Conservation (phyloP, 1,140 invertebrate genomes). For the Philaenus spumarius region DNA sequence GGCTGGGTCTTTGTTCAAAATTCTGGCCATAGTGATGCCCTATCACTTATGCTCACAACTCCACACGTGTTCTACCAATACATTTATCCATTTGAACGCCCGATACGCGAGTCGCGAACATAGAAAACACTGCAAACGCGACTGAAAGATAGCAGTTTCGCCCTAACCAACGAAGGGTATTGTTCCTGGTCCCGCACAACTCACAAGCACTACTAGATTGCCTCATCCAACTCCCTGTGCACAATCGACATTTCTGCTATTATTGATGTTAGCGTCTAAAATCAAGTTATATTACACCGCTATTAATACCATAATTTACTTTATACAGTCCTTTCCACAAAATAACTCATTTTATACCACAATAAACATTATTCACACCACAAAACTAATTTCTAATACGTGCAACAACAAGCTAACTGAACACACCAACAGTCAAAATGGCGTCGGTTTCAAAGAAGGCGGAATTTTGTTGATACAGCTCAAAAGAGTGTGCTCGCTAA, state of each 20-base stretch:
- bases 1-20: slow-evolving; percentile 63
- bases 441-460: slow-evolving; percentile 1
- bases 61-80: slow-evolving; percentile 27
- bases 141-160: slow-evolving; percentile 31
- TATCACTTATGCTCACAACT: slow-evolving; percentile 14
- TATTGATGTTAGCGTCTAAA: neutral
- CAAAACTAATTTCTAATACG: slow-evolving; percentile 6
- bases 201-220: slow-evolving; percentile 30
- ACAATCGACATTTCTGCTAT: neutral
- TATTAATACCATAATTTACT: neutral
- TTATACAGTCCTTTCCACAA: neutral
- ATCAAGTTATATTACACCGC: neutral
- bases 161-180: slow-evolving; percentile 33
- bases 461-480: too few relatives aligned
- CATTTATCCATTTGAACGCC: slow-evolving; percentile 29
- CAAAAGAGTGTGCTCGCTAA: too few relatives aligned
- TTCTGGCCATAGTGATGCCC: slow-evolving; percentile 50
- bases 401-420: slow-evolving; percentile 16
- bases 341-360: slow-evolving; percentile 3
- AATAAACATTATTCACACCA: neutral
- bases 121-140: slow-evolving; percentile 30
- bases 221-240: slow-evolving; percentile 32
- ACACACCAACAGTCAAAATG: slow-evolving; percentile 20
- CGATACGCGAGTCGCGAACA: slow-evolving; percentile 32
- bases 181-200: slow-evolving; percentile 34